Conservation (phyloP, 2,797 vertebrate genomes). For the Danio choprae region DNA sequence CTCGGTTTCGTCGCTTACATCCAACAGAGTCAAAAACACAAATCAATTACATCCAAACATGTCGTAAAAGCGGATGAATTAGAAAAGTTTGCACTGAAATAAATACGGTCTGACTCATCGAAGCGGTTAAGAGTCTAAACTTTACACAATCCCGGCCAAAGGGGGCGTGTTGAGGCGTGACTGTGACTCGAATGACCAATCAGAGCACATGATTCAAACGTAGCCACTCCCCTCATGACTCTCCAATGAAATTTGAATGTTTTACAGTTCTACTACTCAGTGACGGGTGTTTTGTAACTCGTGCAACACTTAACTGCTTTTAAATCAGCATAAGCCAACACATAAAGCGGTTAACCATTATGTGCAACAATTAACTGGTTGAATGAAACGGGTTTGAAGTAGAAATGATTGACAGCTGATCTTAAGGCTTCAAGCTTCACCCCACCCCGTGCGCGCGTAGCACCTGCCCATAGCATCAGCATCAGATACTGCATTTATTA, state of each 20-base stretch:
- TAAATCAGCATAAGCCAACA: background rate
- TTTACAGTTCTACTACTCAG: background rate
- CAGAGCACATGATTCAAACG: constrained; percentile 73
- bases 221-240: constrained; percentile 67
- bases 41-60: background rate
- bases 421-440: constrained; percentile 11
- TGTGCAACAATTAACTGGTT: background rate
- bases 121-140: background rate
- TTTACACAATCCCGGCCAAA: constrained; percentile 9
- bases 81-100: background rate
- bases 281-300: background rate
- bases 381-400: background rate
- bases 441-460: constrained; percentile 41
- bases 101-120: background rate
- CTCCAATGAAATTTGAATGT: constrained; percentile 67
- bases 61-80: background rate
- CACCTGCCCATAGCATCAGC: constrained; percentile 39
- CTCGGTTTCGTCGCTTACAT: background rate
- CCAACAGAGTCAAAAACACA: background rate
- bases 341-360: background rate
- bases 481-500: constrained; percentile 70
- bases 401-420: background rate
- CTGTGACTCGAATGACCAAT: background rate
- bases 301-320: background rate
- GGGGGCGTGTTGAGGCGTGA: background rate